These are phyloP conservation scores for Numenius phaeopus DNA, from an alignment of 2,797 vertebrate genomes.

Conservation along the genomic window DNA sequence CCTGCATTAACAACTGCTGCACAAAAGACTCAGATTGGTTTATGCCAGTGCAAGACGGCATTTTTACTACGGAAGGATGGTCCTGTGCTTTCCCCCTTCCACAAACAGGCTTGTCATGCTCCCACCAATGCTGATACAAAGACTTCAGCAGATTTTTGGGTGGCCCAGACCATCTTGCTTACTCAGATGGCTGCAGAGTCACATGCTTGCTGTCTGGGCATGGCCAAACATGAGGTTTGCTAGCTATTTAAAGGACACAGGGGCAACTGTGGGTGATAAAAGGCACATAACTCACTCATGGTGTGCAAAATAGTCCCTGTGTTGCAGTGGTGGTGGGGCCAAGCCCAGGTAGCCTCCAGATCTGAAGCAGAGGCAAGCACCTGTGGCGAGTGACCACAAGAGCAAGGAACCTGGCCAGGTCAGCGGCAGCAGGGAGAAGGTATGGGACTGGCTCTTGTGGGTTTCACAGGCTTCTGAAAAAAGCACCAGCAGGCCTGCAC, in stretches of 20 bases:
- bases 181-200: background rate
- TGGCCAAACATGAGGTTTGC: background rate
- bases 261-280: background rate
- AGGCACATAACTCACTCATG: background rate
- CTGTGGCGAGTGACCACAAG: rapidly evolving
- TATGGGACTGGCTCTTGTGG: rapidly evolving
- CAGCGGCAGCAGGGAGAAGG: background rate
- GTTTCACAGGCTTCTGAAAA: background rate
- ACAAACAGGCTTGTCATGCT: background rate
- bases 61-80: background rate
- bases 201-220: background rate
- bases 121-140: background rate
- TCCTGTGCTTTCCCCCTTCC: background rate
- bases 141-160: background rate
- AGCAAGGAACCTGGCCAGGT: background rate
- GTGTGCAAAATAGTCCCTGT: background rate
- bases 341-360: background rate
- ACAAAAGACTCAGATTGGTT: rapidly evolving
- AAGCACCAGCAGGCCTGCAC: background rate
- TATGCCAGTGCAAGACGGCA: background rate
- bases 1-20: background rate
- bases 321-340: background rate
- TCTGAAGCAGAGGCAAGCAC: background rate
- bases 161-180: background rate
- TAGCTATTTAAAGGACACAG: background rate